Evolutionary conservation across 1,140 invertebrate species (phyloP).

Genomic region (Leptinotarsa defecta): DNA sequence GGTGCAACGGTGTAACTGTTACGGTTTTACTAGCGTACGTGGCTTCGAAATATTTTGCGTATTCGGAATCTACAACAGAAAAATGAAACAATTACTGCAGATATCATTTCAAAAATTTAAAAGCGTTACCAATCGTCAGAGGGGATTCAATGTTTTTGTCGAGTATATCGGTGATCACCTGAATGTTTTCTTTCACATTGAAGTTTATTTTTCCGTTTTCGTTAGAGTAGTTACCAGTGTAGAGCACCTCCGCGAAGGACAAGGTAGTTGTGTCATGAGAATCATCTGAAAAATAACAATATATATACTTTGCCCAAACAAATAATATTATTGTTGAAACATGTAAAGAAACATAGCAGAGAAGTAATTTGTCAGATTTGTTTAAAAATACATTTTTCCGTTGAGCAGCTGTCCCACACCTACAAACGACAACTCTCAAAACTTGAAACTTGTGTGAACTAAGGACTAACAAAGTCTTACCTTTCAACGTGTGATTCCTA

Average conservation of each 20-base stretch:
- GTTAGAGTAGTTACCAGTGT: not conserved
- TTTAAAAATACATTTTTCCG: no score
- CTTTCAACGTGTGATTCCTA: no score
- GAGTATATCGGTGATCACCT: not conserved
- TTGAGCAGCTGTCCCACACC: no score
- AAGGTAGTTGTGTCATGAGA: not conserved
- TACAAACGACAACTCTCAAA: no score
- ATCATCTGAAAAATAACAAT: not conserved
- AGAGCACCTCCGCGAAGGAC: not conserved
- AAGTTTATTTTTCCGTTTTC: not conserved
- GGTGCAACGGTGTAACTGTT: not conserved
- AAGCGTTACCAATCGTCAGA: slow-evolving; percentile 4
- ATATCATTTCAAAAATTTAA: not conserved
- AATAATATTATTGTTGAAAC: no score
- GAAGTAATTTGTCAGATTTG: no score
- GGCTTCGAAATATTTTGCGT: not conserved
- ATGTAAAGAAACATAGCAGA: no score
- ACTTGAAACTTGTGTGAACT: no score
- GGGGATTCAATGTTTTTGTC: not conserved
- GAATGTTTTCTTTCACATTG: not conserved
- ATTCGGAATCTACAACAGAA: slow-evolving; percentile 1
- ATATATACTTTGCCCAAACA: no score
- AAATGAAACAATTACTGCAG: not conserved
- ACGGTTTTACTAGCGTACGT: slow-evolving; percentile 4
- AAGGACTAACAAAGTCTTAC: no score